Conservation (phyloP, 2,888 invertebrate genomes). For the Cylindroiulus punctatus region DNA sequence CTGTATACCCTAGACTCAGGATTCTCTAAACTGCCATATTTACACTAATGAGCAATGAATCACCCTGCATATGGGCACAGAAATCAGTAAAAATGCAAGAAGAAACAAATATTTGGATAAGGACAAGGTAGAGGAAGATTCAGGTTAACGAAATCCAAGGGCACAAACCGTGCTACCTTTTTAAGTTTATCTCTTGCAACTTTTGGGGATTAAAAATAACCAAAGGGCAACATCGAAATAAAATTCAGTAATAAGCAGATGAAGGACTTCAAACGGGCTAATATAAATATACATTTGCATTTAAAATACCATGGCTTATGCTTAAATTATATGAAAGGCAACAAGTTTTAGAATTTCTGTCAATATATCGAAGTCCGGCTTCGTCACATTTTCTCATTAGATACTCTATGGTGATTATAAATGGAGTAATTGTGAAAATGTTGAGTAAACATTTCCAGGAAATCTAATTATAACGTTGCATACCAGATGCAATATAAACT, state of each 20-base stretch:
- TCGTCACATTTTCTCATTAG: background rate
- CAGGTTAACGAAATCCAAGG: background rate
- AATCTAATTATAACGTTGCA: background rate
- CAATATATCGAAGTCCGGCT: constrained; percentile 25
- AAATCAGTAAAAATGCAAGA: background rate
- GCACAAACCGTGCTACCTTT: too few species aligned
- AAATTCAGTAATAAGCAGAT: background rate
- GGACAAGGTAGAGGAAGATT: background rate
- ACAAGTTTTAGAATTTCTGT: constrained; percentile 24
- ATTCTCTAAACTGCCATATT: too few species aligned
- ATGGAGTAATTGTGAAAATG: background rate
- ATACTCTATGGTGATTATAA: background rate
- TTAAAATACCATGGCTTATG: background rate
- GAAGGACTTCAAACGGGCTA: background rate
- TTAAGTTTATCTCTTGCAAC: background rate
- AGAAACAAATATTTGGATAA: background rate
- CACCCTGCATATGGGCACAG: too few species aligned
- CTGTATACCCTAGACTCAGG: too few species aligned
- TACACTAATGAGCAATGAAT: too few species aligned
- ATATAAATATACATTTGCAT: constrained; percentile 23
- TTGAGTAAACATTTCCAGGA: background rate
- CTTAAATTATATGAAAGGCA: background rate
- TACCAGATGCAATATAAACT: background rate
- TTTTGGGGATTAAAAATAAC: background rate
- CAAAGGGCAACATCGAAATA: background rate